A percentile compares a stretch with the other conserved stretches of the same genome.
phyloP scores from a whole-genome alignment of 37 sponge, comb jelly and placozoan genomes.

The Ianthella basta region DNA sequence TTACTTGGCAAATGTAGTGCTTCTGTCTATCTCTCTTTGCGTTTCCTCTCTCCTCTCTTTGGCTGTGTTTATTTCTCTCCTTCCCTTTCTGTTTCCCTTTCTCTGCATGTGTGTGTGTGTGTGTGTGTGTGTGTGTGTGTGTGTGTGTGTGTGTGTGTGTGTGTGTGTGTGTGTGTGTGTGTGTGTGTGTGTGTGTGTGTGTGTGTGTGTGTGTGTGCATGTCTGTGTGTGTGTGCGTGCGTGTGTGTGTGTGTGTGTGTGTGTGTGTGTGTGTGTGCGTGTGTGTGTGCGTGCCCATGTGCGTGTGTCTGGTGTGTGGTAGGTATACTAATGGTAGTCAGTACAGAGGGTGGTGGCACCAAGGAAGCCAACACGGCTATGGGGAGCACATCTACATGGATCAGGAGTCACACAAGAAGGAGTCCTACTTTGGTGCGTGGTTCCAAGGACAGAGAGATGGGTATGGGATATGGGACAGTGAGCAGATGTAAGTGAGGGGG shows the following conservation, averaged over 20 bases:
- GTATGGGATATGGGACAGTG: constrained; percentile 20
- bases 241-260: neutral
- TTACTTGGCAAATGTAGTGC: too few species aligned
- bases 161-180: constrained; percentile 34
- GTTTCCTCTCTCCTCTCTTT: too few species aligned
- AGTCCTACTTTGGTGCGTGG: constrained; percentile 17
- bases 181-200: constrained; percentile 38
- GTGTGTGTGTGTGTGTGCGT: neutral
- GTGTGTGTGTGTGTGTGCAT: constrained; percentile 34
- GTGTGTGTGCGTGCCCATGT: neutral
- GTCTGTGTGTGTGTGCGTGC: constrained; percentile 39
- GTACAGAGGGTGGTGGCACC: constrained; percentile 32
- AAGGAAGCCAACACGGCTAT: constrained; percentile 22
- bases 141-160: neutral
- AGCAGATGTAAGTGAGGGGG: constrained; percentile 8
- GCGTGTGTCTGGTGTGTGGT: neutral
- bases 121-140: too few species aligned
- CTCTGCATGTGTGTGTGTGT: too few species aligned
- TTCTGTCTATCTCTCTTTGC: too few species aligned
- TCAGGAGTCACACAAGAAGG: constrained; percentile 12
- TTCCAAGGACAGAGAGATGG: neutral
- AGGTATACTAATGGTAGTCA: constrained; percentile 15
- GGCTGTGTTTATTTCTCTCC: too few species aligned
- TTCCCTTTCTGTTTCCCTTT: too few species aligned
- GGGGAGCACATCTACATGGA: neutral